Evolutionary conservation across 1,140 invertebrate genomes (phyloP), one percentile per base, ranked within the genome.

Genomic region (Eueides isabella): DNA sequence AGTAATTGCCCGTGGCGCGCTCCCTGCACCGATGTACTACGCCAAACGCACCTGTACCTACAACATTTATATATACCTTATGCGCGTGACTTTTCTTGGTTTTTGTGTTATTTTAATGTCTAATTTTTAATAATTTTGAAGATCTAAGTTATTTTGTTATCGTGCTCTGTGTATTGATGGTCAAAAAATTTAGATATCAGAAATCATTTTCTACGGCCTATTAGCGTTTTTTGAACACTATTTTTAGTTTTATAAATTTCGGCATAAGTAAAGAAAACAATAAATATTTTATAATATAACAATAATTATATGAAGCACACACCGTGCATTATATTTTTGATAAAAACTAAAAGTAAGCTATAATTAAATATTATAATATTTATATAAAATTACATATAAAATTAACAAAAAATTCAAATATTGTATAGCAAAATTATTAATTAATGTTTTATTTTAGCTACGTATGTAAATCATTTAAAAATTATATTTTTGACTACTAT

Each of bases 11-110:
- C 62, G 98, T 99, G 30, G 97, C 95, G 77, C 98, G 96, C 93
- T 99, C 99, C 26, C 98, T 95, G 88, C 98, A 99, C 31, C 99
- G 95, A 88, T 99, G 99, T 0, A 99, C 99, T 29, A 99, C 99
- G 67, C 99, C 99, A 91, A 99, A 99, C 5, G 99, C 99, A 63
- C 99, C 99, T 78, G 98, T 98, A 83, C 99, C 93, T 94, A 93
- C 87, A 91, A 89, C 84, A 86, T 76, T 85, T 61, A 67, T 19
- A 74, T 44, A 26, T 31, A 73, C 61, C 66, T 78, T 63, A 75
- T 72, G 64, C 38, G 38, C 33, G 23, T 73, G 67, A 28, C 67
- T 63, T 63, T 30, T n/a, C 14, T 67, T 69, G 26, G 14, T 62
- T 62, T 62, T 26, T 28, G 14, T 5, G 35, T 38, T 38, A 38